Percentiles rank a stretch among this genome's conserved stretches.
Conservation (phyloP, 2,888 invertebrate species). For the Colletes collaris region DNA sequence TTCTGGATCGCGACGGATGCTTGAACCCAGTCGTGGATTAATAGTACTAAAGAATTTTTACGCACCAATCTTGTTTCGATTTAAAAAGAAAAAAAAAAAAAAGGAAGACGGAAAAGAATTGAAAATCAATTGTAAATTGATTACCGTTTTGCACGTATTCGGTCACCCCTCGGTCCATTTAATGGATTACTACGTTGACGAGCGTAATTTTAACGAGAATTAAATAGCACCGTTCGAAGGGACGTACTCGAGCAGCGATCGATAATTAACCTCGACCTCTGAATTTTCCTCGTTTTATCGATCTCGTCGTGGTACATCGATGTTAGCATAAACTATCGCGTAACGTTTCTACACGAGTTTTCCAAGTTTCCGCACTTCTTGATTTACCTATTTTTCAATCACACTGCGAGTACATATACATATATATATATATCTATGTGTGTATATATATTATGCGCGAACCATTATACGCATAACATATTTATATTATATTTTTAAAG, state of each 20-base stretch:
- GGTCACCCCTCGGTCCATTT: constrained; percentile 40
- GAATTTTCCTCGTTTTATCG: constrained; percentile 29
- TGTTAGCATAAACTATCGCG: constrained; percentile 65
- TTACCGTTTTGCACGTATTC: constrained; percentile 40
- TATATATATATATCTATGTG: constrained; percentile 36
- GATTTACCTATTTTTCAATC: constrained; percentile 75
- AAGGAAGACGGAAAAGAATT: constrained; percentile 18
- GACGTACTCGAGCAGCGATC: constrained; percentile 30
- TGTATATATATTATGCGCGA: constrained; percentile 75
- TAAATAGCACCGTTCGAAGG: constrained; percentile 58
- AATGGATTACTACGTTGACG: constrained; percentile 55
- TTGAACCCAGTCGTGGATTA: constrained; percentile 51
- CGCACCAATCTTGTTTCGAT: constrained; percentile 44
- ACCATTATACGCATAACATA: constrained; percentile 74
- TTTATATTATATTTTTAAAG: constrained; percentile 83
- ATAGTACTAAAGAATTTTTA: constrained; percentile 50
- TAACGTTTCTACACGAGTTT: constrained; percentile 66
- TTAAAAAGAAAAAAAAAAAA: constrained; percentile 2
- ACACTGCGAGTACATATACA: constrained; percentile 70
- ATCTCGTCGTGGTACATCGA: constrained; percentile 52
- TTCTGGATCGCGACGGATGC: constrained; percentile 65
- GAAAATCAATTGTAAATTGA: constrained; percentile 61
- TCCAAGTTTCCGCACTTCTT: constrained; percentile 76
- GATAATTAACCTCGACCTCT: constrained; percentile 16
- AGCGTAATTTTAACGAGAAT: constrained; percentile 54